Conservation (phyloP, 2,888 invertebrate species). For the Steinernema scapterisci region DNA sequence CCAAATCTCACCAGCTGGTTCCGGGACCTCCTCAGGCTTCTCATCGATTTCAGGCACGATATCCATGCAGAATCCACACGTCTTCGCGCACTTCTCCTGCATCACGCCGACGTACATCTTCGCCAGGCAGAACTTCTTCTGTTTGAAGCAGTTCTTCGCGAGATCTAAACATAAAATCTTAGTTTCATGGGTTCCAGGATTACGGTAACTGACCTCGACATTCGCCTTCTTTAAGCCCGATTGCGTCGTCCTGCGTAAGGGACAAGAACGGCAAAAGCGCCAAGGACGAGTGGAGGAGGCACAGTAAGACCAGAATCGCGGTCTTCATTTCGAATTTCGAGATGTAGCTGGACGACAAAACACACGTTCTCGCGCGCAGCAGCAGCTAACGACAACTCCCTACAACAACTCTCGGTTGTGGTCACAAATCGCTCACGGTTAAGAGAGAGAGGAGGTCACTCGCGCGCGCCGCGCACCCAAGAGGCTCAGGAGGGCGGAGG, state of each 20-base stretch:
- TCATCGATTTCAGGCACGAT: background rate
- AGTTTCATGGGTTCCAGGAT: background rate
- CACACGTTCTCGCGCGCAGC: constrained; percentile 20
- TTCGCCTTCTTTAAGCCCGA: background rate
- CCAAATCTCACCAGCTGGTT: background rate
- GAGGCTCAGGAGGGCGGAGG: background rate
- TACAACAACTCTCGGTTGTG: background rate
- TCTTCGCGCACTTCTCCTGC: constrained; percentile 26
- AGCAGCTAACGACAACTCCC: background rate
- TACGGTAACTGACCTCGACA: background rate
- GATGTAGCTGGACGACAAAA: constrained; percentile 4
- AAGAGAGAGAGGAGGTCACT: constrained; percentile 31
- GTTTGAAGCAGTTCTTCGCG: constrained; percentile 8
- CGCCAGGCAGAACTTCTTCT: constrained; percentile 19
- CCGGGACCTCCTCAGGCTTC: constrained; percentile 9
- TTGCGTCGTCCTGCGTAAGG: background rate
- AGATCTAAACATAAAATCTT: background rate
- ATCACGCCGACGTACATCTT: constrained; percentile 16
- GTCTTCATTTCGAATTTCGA: constrained; percentile 24
- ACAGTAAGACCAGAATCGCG: background rate
- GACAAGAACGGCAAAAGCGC: constrained; percentile 1
- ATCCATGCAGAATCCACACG: constrained; percentile 24
- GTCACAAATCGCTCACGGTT: constrained; percentile 7
- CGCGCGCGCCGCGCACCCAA: background rate
- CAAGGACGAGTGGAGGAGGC: background rate